phyloP scores from a whole-genome alignment of 2,113 vertebrate genomes.

The Callospermophilus lateralis region DNA sequence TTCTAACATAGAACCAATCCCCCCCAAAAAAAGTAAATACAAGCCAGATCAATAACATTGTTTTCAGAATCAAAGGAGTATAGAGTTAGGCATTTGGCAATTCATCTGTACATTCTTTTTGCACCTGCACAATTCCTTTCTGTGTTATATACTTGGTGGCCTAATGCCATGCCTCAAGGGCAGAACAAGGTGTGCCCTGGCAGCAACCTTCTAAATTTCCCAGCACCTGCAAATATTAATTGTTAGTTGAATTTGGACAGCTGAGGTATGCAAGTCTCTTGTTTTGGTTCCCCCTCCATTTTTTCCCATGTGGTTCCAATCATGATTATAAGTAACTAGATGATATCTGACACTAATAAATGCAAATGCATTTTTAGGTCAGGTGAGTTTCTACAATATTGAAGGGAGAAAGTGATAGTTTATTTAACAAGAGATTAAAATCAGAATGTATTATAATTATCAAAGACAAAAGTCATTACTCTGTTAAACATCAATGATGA shows the following conservation, averaged over 20 bases:
- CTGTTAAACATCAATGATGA: conserved; percentile 31
- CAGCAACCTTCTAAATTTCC: conserved; percentile 44
- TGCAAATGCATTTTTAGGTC: conserved; percentile 54
- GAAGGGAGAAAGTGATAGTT: conserved; percentile 3
- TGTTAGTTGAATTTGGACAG: conserved; percentile 72
- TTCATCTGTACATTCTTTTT: conserved; percentile 46
- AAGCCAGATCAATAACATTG: neutral
- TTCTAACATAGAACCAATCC: neutral
- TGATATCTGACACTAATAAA: conserved; percentile 66
- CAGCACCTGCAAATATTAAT: conserved; percentile 73
- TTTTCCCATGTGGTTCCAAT: neutral
- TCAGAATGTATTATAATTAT: conserved; percentile 61
- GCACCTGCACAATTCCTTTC: conserved; percentile 67
- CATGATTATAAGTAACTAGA: conserved; percentile 49
- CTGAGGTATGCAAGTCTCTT: conserved; percentile 52
- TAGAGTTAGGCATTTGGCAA: conserved; percentile 13
- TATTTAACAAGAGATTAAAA: conserved; percentile 53
- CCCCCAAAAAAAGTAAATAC: neutral
- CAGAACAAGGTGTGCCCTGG: conserved; percentile 66
- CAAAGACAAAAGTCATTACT: conserved; percentile 1
- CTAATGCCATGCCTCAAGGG: conserved; percentile 73
- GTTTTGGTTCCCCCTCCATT: neutral
- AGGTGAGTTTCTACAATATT: neutral
- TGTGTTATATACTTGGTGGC: conserved; percentile 15
- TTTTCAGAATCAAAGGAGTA: conserved; percentile 17